These are phyloP conservation scores for Amphibalanus amphitrite DNA, from an alignment of 1,140 invertebrate species.

Conservation along the genomic window DNA sequence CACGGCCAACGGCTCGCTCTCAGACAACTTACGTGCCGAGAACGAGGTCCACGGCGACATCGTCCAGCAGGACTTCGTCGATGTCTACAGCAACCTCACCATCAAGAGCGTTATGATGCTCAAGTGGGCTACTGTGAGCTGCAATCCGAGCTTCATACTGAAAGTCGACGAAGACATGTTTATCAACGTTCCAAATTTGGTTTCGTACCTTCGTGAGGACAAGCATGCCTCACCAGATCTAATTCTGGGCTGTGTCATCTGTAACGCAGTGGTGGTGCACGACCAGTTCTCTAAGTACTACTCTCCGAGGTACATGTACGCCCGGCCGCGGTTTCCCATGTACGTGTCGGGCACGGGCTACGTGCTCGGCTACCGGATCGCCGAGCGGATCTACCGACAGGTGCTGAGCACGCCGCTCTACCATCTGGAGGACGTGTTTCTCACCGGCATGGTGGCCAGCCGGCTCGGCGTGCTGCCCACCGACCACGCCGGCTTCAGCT, in stretches of 20 bases:
- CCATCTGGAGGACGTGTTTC: constrained; percentile 56
- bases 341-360: constrained; percentile 74
- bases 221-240: not conserved
- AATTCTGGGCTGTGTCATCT: not conserved
- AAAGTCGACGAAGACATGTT: constrained; percentile 76
- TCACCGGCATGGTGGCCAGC: constrained; percentile 43
- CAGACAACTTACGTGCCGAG: constrained; percentile 17
- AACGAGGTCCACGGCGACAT: constrained; percentile 49
- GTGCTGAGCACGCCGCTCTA: constrained; percentile 37
- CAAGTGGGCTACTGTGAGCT: constrained; percentile 40
- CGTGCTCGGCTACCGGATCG: constrained; percentile 50
- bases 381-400: constrained; percentile 40
- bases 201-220: constrained; percentile 15
- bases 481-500: constrained; percentile 39
- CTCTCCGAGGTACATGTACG: constrained; percentile 1
- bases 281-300: not conserved
- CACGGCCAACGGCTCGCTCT: not conserved
- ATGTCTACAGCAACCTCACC: constrained; percentile 84
- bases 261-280: not conserved
- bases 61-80: constrained; percentile 74
- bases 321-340: constrained; percentile 43
- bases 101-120: constrained; percentile 71
- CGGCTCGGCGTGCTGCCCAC: constrained; percentile 15
- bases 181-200: constrained; percentile 39
- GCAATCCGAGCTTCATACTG: constrained; percentile 31